Percentiles rank a stretch among this genome's conserved stretches.
Evolutionary conservation across 2,888 invertebrate genomes (phyloP).

Genomic region (Eupithecia subfuscata): DNA sequence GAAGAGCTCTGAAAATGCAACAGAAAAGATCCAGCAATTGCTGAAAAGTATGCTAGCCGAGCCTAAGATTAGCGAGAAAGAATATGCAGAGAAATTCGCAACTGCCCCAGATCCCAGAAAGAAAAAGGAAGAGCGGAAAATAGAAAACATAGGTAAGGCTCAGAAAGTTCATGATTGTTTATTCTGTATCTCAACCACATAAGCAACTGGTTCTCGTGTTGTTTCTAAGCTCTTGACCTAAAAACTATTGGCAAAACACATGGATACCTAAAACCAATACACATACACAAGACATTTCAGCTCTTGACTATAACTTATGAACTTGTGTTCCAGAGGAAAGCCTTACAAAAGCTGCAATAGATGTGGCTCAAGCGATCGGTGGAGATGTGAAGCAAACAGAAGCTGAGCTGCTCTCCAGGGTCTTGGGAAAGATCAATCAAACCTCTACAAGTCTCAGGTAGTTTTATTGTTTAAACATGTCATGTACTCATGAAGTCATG

Average conservation of each 20-base stretch:
- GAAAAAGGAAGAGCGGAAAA: conserved; percentile 66
- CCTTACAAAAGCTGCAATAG: conserved; percentile 86
- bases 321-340: conserved; percentile 63
- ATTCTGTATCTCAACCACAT: background rate
- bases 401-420: conserved; percentile 88
- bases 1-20: conserved; percentile 54
- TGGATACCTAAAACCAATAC: too few relatives aligned
- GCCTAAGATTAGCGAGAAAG: conserved; percentile 68
- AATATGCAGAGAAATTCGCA: conserved; percentile 69
- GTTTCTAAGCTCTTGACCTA: too few relatives aligned
- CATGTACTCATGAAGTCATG: too few relatives aligned
- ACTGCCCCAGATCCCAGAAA: conserved; percentile 62
- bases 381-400: conserved; percentile 88
- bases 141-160: conserved; percentile 69
- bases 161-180: background rate
- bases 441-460: conserved; percentile 74
- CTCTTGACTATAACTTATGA: background rate
- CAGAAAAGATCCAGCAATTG: conserved; percentile 74
- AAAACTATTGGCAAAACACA: too few relatives aligned
- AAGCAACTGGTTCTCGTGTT: background rate
- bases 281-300: background rate
- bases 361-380: conserved; percentile 88
- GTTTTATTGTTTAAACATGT: background rate
- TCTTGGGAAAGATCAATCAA: conserved; percentile 83
- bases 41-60: conserved; percentile 74